Conservation (phyloP, 2,888 invertebrate genomes). For the Onthophagus sagittarius region DNA sequence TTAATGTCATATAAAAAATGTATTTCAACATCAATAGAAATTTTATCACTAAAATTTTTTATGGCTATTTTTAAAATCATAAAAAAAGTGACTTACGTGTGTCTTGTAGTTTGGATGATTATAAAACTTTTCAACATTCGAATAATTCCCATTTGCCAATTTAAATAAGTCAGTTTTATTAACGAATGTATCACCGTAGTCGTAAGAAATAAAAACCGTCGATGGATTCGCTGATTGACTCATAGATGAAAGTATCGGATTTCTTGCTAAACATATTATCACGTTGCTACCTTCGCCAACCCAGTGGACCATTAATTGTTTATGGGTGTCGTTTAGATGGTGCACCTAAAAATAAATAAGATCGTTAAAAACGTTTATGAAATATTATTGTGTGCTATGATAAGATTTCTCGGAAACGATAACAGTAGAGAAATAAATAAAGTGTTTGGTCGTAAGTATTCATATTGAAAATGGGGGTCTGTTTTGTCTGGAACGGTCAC, state of each 20-base stretch:
- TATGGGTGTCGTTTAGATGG: slow-evolving; percentile 78
- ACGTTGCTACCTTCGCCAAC: slow-evolving; percentile 83
- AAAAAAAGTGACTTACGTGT: slow-evolving; percentile 62
- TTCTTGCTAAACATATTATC: slow-evolving; percentile 80
- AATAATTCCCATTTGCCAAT: slow-evolving; percentile 54
- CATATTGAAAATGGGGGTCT: not conserved
- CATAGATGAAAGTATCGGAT: slow-evolving; percentile 56
- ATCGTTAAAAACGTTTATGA: not conserved
- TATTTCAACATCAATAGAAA: not conserved
- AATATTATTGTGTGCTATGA: not conserved
- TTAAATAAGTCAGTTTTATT: slow-evolving; percentile 69
- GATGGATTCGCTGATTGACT: slow-evolving; percentile 55
- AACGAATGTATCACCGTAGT: slow-evolving; percentile 77
- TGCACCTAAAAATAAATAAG: slow-evolving; percentile 59
- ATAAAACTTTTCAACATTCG: slow-evolving; percentile 78
- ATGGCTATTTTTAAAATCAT: not conserved
- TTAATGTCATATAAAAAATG: not conserved
- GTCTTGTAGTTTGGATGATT: slow-evolving; percentile 77
- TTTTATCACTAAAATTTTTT: not conserved
- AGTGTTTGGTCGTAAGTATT: too few species aligned
- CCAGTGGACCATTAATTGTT: slow-evolving; percentile 90
- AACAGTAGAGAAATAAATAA: not conserved
- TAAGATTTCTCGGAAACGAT: not conserved
- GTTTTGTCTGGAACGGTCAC: not conserved
- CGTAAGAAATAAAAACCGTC: slow-evolving; percentile 78